Conservation (phyloP, 2,888 invertebrate species). For the Parnassius mnemosyne region DNA sequence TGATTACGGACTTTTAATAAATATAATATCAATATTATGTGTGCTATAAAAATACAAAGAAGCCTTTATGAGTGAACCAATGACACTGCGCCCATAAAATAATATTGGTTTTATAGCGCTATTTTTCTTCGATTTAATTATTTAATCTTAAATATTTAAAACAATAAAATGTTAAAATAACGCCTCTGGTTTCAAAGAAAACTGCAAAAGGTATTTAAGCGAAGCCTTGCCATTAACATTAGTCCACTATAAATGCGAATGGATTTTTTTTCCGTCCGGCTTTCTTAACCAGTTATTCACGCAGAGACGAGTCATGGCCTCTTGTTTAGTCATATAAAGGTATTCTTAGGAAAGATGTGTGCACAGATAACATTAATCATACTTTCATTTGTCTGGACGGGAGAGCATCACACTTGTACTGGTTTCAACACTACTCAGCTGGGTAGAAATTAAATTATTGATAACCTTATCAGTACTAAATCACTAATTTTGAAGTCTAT, state of each 20-base stretch:
- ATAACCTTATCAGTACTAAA: constrained; percentile 1
- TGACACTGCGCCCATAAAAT: too few species aligned
- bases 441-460: constrained; percentile 21
- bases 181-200: neutral
- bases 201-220: constrained; percentile 5
- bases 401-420: constrained; percentile 17
- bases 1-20: too few species aligned
- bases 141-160: too few species aligned
- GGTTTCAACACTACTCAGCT: constrained; percentile 18
- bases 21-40: too few species aligned
- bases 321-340: constrained; percentile 19
- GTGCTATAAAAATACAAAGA: too few species aligned
- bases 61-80: too few species aligned
- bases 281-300: constrained; percentile 33
- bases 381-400: constrained; percentile 28
- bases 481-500: too few species aligned
- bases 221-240: neutral
- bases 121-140: too few species aligned
- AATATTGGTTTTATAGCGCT: too few species aligned
- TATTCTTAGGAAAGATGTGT: constrained; percentile 23
- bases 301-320: constrained; percentile 26
- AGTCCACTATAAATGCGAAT: constrained; percentile 23
- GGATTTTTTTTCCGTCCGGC: constrained; percentile 30
- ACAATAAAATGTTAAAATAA: too few species aligned
- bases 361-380: constrained; percentile 25